These are phyloP conservation scores for Platycercus adscitus DNA, from an alignment of 2,113 vertebrate species.

Conservation along the genomic window DNA sequence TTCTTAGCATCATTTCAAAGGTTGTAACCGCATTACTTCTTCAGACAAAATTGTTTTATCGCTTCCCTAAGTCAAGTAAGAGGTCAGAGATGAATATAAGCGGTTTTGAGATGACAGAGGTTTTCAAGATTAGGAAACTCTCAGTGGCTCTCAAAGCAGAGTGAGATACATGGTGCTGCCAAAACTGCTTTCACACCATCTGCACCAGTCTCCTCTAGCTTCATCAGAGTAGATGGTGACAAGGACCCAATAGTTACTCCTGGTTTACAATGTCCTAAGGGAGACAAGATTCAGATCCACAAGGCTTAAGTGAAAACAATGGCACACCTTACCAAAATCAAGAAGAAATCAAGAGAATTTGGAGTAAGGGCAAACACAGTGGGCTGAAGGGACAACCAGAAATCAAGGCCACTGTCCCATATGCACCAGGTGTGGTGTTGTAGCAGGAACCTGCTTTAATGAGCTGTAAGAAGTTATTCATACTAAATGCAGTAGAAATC, in stretches of 20 bases:
- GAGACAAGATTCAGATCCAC: not conserved
- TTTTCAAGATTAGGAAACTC: not conserved
- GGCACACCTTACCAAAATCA: not conserved
- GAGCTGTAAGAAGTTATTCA: not conserved
- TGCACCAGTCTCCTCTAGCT: not conserved
- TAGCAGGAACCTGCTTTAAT: not conserved
- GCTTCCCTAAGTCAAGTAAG: not conserved
- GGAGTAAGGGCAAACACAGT: not conserved
- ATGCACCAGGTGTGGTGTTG: not conserved
- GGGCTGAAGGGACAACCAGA: not conserved
- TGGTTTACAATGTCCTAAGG: not conserved
- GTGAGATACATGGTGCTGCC: not conserved
- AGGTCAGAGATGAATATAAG: not conserved
- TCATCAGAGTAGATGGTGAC: fast-evolving
- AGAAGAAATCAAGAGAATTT: not conserved
- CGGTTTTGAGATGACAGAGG: not conserved
- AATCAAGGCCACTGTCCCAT: not conserved
- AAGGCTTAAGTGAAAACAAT: not conserved
- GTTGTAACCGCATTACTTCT: not conserved
- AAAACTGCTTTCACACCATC: fast-evolving
- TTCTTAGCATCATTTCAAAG: not conserved
- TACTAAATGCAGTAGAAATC: not conserved
- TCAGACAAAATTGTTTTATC: not conserved
- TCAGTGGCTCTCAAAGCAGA: not conserved
- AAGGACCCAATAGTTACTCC: not conserved